Base-by-base conservation (phyloP, 2,113 vertebrate species). In the Proteles cristata region DNA sequence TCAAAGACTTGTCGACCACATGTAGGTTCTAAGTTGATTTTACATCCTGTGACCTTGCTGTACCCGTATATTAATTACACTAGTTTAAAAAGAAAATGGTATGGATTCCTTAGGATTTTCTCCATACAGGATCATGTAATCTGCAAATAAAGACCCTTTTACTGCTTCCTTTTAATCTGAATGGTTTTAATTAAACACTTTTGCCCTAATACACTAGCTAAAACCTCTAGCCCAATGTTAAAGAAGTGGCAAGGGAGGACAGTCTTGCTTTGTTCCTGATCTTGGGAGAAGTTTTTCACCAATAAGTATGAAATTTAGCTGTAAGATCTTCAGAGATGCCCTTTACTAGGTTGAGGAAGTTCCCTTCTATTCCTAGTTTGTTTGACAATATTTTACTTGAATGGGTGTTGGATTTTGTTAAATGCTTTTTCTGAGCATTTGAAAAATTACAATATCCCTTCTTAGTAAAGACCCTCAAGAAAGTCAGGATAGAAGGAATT, bases 81-180 rank as follows among this genome's bases (percentile, higher is more conserved):
- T 48, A 50, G 2, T 77, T 90, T 63, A 80, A 83, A 90, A 86
- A 90, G 68, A 77, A 74, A 45, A 23, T 65, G 69, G 2, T 65
- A 35, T 68, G 21, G 26, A 86, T 90, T 65, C 50, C n/a, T 87
- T 87, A 33, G 87, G 33, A 65, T 90, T 94, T 93, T 91, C 81
- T 82, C 28, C 19, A 35, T 25, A 53, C 2, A 23, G 2, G 23
- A 58, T 80, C 58, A 89, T 45, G 26, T 71, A 50, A 66, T 85
- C 79, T 71, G 28, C 45, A 74, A 90, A 74, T 86, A 92, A 80
- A 86, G 48, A 80, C 5, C 28, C 55, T 79, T 96, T 96, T 48
- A 69, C 80, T 73, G 95, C 66, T 68, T 50, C 31, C 14, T 58
- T 88, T 91, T 83, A 92, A 76, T 86, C 25, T 33, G 58, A 81